phyloP scores from a whole-genome alignment of 2,888 invertebrate species.

The Amiota minor region DNA sequence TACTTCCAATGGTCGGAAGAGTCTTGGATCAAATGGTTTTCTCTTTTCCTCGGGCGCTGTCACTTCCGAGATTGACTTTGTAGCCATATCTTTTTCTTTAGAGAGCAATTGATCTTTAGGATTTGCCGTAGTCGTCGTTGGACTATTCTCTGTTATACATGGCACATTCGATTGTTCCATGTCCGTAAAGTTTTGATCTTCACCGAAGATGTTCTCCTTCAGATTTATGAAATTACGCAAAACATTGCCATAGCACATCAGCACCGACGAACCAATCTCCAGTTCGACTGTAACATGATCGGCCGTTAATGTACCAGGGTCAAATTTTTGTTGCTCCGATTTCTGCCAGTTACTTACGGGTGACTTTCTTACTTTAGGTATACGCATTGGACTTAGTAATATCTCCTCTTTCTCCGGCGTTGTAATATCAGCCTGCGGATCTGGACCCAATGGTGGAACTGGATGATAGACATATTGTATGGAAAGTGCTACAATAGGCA shows the following conservation, averaged over 20 bases:
- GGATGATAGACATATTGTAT: conserved; percentile 95
- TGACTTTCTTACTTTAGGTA: conserved; percentile 84
- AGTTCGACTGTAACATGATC: conserved; percentile 94
- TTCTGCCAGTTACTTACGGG: conserved; percentile 80
- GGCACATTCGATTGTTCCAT: conserved; percentile 82
- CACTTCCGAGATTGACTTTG: conserved; percentile 72
- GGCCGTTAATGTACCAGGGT: conserved; percentile 87
- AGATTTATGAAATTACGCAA: conserved; percentile 91
- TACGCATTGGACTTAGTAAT: conserved; percentile 91
- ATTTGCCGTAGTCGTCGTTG: conserved; percentile 71
- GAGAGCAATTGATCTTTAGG: conserved; percentile 71
- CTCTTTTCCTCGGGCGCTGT: conserved; percentile 77
- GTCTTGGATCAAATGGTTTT: conserved; percentile 86
- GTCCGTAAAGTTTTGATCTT: conserved; percentile 94
- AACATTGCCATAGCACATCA: conserved; percentile 93
- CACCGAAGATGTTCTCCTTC: conserved; percentile 98
- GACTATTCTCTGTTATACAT: conserved; percentile 67
- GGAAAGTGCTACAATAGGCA: conserved; percentile 93
- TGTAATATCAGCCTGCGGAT: conserved; percentile 92
- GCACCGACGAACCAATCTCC: conserved; percentile 94
- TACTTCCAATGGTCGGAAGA: conserved; percentile 93
- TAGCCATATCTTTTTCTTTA: conserved; percentile 73
- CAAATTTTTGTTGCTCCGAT: conserved; percentile 83
- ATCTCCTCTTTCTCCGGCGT: conserved; percentile 96
- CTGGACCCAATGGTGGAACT: conserved; percentile 88